Conservation (phyloP, 1,140 invertebrate species). For the Pectinophora gossypiella region DNA sequence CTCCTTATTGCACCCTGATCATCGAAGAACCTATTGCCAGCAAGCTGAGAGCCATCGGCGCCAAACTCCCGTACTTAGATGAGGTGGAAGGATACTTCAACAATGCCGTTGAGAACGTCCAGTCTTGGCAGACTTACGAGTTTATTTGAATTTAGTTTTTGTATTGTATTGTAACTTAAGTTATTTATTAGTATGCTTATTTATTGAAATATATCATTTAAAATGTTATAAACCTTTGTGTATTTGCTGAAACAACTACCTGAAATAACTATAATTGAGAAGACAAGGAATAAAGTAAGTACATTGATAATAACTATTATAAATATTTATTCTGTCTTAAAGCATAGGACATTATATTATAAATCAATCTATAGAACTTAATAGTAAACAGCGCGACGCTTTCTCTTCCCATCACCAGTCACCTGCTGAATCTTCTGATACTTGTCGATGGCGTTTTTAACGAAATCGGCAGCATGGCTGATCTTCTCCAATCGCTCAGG, state of each 20-base stretch:
- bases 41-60: not conserved
- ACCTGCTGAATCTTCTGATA: slow-evolving; percentile 76
- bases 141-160: too few species aligned
- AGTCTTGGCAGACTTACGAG: not conserved
- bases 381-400: slow-evolving; percentile 14
- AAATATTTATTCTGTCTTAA: too few species aligned
- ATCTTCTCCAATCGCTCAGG: slow-evolving; percentile 74
- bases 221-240: too few species aligned
- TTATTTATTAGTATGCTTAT: too few species aligned
- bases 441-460: slow-evolving; percentile 80
- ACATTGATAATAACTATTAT: too few species aligned
- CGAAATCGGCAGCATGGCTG: slow-evolving; percentile 77
- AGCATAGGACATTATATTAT: not conserved
- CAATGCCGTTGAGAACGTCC: slow-evolving; percentile 9
- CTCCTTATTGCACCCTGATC: slow-evolving; percentile 15
- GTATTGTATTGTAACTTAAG: not conserved
- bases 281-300: too few species aligned
- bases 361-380: not conserved
- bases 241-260: too few species aligned
- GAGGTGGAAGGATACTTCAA: slow-evolving; percentile 11
- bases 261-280: too few species aligned
- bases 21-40: slow-evolving; percentile 12
- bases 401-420: slow-evolving; percentile 27
- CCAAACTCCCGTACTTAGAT: slow-evolving; percentile 17
- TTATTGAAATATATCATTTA: too few species aligned